Evolutionary conservation across 2,797 vertebrate genomes (phyloP).

Genomic region (Trachurus trachurus): DNA sequence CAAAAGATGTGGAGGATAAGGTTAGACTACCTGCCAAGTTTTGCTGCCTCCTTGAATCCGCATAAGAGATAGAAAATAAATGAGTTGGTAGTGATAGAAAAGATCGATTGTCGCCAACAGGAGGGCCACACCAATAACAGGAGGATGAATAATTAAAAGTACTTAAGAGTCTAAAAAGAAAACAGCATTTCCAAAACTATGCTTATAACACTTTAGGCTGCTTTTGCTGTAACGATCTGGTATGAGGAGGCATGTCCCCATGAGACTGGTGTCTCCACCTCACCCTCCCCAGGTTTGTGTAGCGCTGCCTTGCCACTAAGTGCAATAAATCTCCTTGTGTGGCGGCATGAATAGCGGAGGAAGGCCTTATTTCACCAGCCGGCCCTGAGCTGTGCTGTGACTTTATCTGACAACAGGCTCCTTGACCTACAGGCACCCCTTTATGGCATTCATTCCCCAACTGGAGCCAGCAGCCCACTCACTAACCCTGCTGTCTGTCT

Average conservation of each 20-base stretch:
- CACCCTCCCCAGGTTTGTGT: slow-evolving; percentile 44
- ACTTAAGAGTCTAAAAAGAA: slow-evolving; percentile 17
- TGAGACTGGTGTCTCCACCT: slow-evolving; percentile 26
- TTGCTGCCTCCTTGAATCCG: not conserved
- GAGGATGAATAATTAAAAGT: slow-evolving; percentile 48
- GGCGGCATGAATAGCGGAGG: slow-evolving; percentile 51
- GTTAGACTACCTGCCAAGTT: not conserved
- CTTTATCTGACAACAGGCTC: slow-evolving; percentile 81
- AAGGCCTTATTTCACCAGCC: slow-evolving; percentile 60
- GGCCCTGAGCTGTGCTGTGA: slow-evolving; percentile 70
- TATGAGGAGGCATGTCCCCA: slow-evolving; percentile 40
- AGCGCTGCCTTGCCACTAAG: slow-evolving; percentile 16
- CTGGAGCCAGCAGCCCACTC: slow-evolving; percentile 56
- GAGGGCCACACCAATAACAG: slow-evolving; percentile 2
- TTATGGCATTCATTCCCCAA: slow-evolving; percentile 62
- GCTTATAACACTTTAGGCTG: slow-evolving; percentile 9
- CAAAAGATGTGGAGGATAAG: not conserved
- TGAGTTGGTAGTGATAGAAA: not conserved
- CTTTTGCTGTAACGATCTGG: slow-evolving; percentile 21
- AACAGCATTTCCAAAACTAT: slow-evolving; percentile 8
- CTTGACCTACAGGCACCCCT: slow-evolving; percentile 76
- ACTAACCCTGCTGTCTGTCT: slow-evolving; percentile 44
- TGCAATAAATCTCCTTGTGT: slow-evolving; percentile 70
- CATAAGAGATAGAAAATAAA: not conserved
- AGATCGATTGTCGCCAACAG: slow-evolving; percentile 15